phyloP scores from a whole-genome alignment of 1,140 invertebrate genomes.

The Triops longicaudatus region DNA sequence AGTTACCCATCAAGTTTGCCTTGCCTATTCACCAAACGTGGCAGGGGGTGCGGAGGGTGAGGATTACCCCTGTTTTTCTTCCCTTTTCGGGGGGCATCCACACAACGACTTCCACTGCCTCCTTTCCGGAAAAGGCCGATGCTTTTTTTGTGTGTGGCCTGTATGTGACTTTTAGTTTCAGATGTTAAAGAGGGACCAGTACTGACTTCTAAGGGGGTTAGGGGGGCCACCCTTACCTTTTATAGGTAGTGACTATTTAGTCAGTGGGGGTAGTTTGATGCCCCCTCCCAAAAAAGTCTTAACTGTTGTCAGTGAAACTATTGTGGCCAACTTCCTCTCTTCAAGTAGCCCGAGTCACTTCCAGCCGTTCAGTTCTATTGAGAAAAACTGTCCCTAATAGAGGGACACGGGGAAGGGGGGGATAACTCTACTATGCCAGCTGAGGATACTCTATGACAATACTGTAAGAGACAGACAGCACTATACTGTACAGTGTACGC shows the following conservation, averaged over 20 bases:
- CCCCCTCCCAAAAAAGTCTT: not conserved
- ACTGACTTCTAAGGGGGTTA: not conserved
- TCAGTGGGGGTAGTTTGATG: not conserved
- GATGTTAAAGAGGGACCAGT: not conserved
- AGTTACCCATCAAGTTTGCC: not conserved
- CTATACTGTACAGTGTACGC: no score
- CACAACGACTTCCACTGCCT: no score
- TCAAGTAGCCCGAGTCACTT: slow-evolving; percentile 10
- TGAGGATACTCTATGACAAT: not conserved
- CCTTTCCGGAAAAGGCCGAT: no score
- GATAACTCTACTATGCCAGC: not conserved
- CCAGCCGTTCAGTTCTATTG: slow-evolving; percentile 8
- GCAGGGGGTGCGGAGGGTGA: not conserved
- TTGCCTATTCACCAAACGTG: not conserved
- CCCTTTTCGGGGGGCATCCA: not conserved
- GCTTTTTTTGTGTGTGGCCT: no score
- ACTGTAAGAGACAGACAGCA: not conserved
- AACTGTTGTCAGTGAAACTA: slow-evolving; percentile 6
- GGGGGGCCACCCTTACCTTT: not conserved
- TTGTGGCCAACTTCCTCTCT: slow-evolving; percentile 10
- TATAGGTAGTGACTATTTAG: slow-evolving; percentile 5
- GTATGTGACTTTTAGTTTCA: not conserved
- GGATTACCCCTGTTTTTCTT: not conserved
- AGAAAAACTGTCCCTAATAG: not conserved
- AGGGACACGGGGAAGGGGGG: not conserved